These are phyloP conservation scores for Zoanthus sansibaricus DNA, from an alignment of 92 coral and sea anemone genomes.

Conservation along the genomic window DNA sequence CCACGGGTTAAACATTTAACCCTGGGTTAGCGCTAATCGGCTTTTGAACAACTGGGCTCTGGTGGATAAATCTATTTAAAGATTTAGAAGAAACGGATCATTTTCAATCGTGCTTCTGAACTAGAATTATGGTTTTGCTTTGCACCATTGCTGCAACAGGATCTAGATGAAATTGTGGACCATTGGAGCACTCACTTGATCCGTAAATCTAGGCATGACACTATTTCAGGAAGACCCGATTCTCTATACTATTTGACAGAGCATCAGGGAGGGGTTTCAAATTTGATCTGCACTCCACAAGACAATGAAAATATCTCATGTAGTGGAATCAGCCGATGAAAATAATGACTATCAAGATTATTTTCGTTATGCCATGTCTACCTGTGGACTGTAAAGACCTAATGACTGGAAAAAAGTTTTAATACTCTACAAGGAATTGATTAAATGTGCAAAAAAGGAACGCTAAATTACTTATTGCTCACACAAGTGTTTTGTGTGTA, in stretches of 20 bases:
- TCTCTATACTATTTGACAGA: slow-evolving; percentile 21
- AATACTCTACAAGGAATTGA: slow-evolving; percentile 14
- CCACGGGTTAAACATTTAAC: too few species aligned
- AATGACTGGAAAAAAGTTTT: slow-evolving; percentile 56
- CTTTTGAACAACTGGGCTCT: not conserved
- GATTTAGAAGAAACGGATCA: slow-evolving; percentile 3
- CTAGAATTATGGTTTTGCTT: slow-evolving; percentile 1
- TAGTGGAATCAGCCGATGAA: slow-evolving; percentile 47
- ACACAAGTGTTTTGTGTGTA: not conserved
- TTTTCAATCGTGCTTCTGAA: not conserved
- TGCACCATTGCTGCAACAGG: slow-evolving; percentile 25
- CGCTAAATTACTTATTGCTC: too few species aligned
- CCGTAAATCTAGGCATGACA: slow-evolving; percentile 18
- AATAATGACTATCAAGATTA: slow-evolving; percentile 62
- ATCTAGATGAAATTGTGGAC: slow-evolving; percentile 7
- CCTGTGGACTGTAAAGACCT: slow-evolving; percentile 50
- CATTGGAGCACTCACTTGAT: slow-evolving; percentile 17
- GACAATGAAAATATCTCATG: slow-evolving; percentile 57
- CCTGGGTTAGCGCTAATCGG: too few species aligned
- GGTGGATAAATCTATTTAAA: not conserved
- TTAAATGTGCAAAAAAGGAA: too few species aligned
- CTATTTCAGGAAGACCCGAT: slow-evolving; percentile 12
- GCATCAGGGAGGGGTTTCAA: not conserved
- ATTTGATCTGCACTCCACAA: not conserved
- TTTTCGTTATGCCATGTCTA: slow-evolving; percentile 59